Evolutionary conservation across 2,797 vertebrate genomes (phyloP).

Genomic region (Chrosomus eos): DNA sequence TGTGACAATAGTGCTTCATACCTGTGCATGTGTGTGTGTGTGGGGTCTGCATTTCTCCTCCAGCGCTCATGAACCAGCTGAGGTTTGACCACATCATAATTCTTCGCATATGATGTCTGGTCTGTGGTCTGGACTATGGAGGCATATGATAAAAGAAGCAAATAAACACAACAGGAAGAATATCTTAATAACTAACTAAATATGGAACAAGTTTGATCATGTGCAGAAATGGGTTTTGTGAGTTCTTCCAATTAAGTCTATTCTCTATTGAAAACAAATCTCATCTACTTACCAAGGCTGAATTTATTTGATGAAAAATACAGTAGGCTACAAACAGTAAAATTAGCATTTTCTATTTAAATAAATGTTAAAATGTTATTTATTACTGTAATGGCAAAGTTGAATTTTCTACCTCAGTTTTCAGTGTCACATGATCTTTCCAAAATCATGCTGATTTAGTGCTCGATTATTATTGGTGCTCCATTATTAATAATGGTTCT

Average conservation of each 20-base stretch:
- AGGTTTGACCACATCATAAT: slow-evolving; percentile 73
- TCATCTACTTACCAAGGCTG: background rate
- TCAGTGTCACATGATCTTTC: background rate
- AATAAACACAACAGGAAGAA: background rate
- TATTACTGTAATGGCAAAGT: background rate
- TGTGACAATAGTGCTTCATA: slow-evolving; percentile 22
- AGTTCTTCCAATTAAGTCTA: background rate
- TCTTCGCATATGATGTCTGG: slow-evolving; percentile 55
- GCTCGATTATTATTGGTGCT: background rate
- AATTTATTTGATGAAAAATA: background rate
- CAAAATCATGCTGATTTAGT: background rate
- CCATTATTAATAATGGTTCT: background rate
- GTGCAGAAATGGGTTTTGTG: background rate
- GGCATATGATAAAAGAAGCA: background rate
- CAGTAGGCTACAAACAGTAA: background rate
- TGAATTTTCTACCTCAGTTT: too few species aligned
- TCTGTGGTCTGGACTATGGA: slow-evolving; percentile 49
- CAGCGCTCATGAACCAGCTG: slow-evolving; percentile 63
- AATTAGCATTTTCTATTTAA: background rate
- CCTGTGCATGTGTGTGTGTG: slow-evolving; percentile 52
- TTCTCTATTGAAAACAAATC: background rate
- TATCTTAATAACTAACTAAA: background rate
- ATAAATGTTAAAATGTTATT: background rate
- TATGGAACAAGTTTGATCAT: background rate
- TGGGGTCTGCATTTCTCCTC: slow-evolving; percentile 61